A percentile compares a stretch with the other conserved stretches of the same genome.
These are phyloP conservation scores for Ramphastos sulfuratus DNA, from an alignment of 2,113 vertebrate genomes.

Conservation along the genomic window DNA sequence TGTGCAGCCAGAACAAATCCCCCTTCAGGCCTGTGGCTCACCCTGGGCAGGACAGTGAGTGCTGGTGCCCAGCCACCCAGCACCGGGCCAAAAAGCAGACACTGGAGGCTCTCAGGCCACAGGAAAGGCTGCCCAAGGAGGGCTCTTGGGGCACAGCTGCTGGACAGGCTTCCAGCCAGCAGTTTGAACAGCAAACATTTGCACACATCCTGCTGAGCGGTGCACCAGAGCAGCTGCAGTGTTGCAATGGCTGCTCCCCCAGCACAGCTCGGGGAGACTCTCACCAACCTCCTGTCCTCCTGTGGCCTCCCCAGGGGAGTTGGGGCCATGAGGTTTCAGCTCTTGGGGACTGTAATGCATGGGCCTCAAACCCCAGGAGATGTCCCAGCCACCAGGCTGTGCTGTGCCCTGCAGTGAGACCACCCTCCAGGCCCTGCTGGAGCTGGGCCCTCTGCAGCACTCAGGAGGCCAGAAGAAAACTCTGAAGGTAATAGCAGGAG, in stretches of 20 bases:
- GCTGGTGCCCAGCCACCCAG: neutral
- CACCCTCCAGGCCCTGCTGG: neutral
- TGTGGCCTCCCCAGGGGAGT: neutral
- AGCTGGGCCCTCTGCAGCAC: neutral
- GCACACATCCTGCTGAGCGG: neutral
- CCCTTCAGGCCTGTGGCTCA: neutral
- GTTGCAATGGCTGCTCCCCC: neutral
- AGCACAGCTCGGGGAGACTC: accelerated
- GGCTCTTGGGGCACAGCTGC: slow-evolving; percentile 8
- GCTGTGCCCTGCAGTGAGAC: neutral
- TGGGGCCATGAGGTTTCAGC: neutral
- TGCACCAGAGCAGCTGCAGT: neutral
- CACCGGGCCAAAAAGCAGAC: neutral
- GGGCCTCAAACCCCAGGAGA: neutral
- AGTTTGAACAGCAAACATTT: neutral
- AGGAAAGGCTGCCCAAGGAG: neutral
- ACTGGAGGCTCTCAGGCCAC: slow-evolving; percentile 12
- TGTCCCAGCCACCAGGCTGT: neutral
- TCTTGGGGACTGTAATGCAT: neutral
- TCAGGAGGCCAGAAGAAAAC: neutral
- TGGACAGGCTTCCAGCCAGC: slow-evolving; percentile 29
- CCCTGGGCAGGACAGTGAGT: neutral
- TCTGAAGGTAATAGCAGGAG: neutral
- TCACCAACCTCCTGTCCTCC: neutral
- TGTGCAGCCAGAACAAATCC: neutral